These are phyloP conservation scores for Alosa sapidissima DNA, from an alignment of 2,797 vertebrate species.

Conservation along the genomic window DNA sequence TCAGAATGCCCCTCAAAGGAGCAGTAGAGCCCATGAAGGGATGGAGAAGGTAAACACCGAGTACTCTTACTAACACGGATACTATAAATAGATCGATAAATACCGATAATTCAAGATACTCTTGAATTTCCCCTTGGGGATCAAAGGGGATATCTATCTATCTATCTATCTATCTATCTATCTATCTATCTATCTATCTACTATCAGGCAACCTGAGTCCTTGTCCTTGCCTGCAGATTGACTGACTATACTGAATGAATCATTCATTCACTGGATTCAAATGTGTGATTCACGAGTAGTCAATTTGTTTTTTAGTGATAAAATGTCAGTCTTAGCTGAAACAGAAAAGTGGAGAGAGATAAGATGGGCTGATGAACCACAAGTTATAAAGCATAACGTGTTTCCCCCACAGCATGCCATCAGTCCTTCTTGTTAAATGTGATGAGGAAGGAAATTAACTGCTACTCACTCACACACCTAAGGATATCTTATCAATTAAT, in stretches of 20 bases:
- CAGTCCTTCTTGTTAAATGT: background rate
- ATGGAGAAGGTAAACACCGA: slow-evolving; percentile 88
- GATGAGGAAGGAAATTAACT: background rate
- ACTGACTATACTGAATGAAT: background rate
- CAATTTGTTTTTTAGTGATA: background rate
- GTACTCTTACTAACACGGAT: background rate
- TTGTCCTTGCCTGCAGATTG: background rate
- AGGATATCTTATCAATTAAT: background rate
- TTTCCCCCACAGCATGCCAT: background rate
- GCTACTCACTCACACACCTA: background rate
- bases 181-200: too few relatives aligned
- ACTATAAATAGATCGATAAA: background rate
- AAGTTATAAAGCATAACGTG: background rate
- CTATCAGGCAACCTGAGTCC: background rate
- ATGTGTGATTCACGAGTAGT: background rate
- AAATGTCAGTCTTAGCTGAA: background rate
- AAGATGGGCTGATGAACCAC: background rate
- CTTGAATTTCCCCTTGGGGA: too few relatives aligned
- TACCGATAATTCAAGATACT: too few relatives aligned
- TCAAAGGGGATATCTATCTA: too few relatives aligned
- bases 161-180: too few relatives aligned
- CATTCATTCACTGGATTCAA: background rate
- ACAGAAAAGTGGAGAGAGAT: background rate
- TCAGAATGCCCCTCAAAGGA: slow-evolving; percentile 73
- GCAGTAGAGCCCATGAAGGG: slow-evolving; percentile 79